Percentiles rank a stretch among this genome's conserved stretches.
phyloP scores from a whole-genome alignment of 2,113 vertebrate genomes.

The Platanista minor region DNA sequence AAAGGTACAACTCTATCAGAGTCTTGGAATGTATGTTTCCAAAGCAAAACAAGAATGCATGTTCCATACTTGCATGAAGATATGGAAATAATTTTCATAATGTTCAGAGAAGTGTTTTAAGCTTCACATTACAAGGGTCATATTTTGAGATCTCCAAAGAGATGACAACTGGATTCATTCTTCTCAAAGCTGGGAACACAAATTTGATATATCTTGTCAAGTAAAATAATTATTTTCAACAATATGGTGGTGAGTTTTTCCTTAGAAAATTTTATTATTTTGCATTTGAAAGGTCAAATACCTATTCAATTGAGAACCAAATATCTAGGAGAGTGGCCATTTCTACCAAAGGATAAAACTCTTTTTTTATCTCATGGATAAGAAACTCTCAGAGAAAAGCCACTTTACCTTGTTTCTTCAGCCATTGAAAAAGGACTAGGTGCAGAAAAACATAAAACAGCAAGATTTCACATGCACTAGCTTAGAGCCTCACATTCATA shows the following conservation, averaged over 20 bases:
- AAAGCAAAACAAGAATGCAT: not conserved
- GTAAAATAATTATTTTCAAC: constrained; percentile 19
- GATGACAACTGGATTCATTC: not conserved
- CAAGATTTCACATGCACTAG: not conserved
- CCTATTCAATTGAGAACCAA: not conserved
- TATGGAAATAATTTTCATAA: not conserved
- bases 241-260: not conserved
- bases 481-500: not conserved
- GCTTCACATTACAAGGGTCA: not conserved
- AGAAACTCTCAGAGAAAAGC: not conserved
- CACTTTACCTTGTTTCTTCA: not conserved
- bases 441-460: not conserved
- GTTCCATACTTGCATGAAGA: not conserved
- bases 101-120: not conserved
- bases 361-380: not conserved
- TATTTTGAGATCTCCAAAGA: not conserved
- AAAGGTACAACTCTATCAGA: not conserved
- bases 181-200: not conserved
- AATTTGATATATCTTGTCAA: not conserved
- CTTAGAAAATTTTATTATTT: not conserved
- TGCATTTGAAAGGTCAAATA: not conserved
- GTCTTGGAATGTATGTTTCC: not conserved
- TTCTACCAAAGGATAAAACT: not conserved
- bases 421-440: not conserved
- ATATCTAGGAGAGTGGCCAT: not conserved